Percentiles rank a stretch among this genome's conserved stretches.
phyloP scores from a whole-genome alignment of 2,113 vertebrate species.

The Platanista minor region DNA sequence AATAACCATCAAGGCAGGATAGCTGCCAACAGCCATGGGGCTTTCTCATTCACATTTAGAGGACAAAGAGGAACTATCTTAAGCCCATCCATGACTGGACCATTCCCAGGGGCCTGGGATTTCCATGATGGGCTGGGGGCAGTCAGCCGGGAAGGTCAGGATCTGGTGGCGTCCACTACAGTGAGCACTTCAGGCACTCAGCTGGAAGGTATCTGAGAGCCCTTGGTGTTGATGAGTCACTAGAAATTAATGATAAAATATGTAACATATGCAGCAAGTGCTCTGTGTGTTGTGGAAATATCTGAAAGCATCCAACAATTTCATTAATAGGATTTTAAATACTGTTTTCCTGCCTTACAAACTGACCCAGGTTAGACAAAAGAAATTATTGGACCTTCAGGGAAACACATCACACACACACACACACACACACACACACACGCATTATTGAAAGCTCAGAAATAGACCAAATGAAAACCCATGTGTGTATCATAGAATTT shows the following conservation, averaged over 20 bases:
- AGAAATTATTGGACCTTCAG: neutral
- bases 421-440: neutral
- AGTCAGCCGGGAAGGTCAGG: neutral
- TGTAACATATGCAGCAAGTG: neutral
- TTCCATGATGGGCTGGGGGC: neutral
- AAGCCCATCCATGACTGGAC: neutral
- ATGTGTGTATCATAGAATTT: neutral
- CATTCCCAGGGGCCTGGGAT: neutral
- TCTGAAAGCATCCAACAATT: neutral
- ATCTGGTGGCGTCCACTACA: fast-evolving
- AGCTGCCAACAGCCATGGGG: neutral
- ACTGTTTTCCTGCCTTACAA: neutral
- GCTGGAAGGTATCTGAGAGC: neutral
- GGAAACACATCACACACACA: neutral
- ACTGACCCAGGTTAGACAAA: neutral
- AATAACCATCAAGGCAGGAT: fast-evolving
- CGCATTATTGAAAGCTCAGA: neutral
- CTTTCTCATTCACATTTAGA: fast-evolving
- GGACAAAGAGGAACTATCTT: fast-evolving
- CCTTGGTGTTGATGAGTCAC: neutral
- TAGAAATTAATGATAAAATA: neutral
- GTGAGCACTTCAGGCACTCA: fast-evolving
- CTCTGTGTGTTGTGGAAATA: neutral
- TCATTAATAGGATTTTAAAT: neutral
- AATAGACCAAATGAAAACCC: neutral